Conservation (phyloP, 2,888 invertebrate species). For the Malthinus flaveolus region DNA sequence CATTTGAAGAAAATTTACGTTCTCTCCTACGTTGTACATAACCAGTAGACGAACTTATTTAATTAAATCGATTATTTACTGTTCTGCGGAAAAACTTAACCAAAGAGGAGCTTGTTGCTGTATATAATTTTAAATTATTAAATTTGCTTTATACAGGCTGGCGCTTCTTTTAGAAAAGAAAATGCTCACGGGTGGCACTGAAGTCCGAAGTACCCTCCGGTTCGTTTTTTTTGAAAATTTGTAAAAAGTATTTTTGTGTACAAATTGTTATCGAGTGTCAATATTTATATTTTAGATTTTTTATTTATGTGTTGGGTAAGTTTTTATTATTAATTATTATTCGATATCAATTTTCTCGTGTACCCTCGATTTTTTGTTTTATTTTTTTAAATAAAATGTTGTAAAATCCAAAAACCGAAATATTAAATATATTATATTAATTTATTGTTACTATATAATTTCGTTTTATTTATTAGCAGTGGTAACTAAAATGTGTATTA, state of each 20-base stretch:
- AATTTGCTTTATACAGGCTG: conserved; percentile 40
- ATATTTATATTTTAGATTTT: conserved; percentile 19
- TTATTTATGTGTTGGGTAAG: conserved; percentile 23
- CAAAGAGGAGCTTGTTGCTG: conserved; percentile 54
- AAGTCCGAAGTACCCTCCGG: not conserved
- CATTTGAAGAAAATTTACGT: not conserved
- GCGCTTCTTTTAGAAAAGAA: conserved; percentile 33
- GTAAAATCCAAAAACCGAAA: not conserved
- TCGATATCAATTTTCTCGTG: not conserved
- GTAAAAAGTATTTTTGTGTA: conserved; percentile 14
- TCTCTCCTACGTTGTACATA: not conserved
- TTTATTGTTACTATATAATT: conserved; percentile 32
- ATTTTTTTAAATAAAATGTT: not conserved
- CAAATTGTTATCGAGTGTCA: conserved; percentile 30
- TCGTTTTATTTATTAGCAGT: conserved; percentile 23
- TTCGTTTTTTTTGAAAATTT: not conserved
- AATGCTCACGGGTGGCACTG: not conserved
- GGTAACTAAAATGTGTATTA: conserved; percentile 36
- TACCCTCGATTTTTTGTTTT: too few relatives aligned
- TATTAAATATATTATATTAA: conserved; percentile 31
- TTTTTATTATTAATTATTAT: conserved; percentile 13
- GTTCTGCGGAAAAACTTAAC: conserved; percentile 31
- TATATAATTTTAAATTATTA: conserved; percentile 55
- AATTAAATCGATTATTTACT: too few relatives aligned
- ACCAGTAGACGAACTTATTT: too few relatives aligned